Base-by-base conservation (phyloP, 2,797 vertebrate species). In the Acanthurus tractus region DNA sequence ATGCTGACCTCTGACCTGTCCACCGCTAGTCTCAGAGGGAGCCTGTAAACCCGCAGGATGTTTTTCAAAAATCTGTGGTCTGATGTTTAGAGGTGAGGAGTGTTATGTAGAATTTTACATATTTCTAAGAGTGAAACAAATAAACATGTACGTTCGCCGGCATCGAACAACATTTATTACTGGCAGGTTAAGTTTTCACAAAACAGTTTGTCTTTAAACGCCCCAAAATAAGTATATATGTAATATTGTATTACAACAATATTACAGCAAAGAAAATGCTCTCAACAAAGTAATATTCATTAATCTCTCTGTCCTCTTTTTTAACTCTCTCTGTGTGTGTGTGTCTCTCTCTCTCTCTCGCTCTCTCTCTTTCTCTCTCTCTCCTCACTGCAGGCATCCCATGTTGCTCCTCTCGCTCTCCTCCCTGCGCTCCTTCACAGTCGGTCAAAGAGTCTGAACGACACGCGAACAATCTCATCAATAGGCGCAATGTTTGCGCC, bases 401-500 rank as follows among this genome's bases (percentile, higher is more conserved):
- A 25, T 25, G 25, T 25, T 25, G 25, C 25, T 25, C 25, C 25
- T 25, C 94, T 86, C 93, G 49, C 70, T 53, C 63, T 42, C 61
- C 82, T 90, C 92, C 81, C 86, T 86, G 86, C 89, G 84, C 96
- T 95, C 94, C 95, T 96, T 92, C 94, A 95, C 74, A 70, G 66
- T 64, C 73, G 8, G 14, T 94, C 94, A 96, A 96, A 96, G 95
- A 96, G 96, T 95, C 95, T 95, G 95, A 96, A 96, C 96, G 97
- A 97, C 97, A 98, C 97, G 97, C 97, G 96, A 98, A 96, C 96
- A 95, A 96, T 97, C 96, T 96, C 95, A 92, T 98, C 96, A 98
- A 97, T 96, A 94, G 97, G 86, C 94, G 95, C 94, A 96, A 84
- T 95, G 96, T 96, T 97, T 96, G 96, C 95, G 94, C 96, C 95